Percentiles rank a stretch among this genome's conserved stretches.
Conservation (phyloP, 1,140 invertebrate species). For the Zaprionus taronus region DNA sequence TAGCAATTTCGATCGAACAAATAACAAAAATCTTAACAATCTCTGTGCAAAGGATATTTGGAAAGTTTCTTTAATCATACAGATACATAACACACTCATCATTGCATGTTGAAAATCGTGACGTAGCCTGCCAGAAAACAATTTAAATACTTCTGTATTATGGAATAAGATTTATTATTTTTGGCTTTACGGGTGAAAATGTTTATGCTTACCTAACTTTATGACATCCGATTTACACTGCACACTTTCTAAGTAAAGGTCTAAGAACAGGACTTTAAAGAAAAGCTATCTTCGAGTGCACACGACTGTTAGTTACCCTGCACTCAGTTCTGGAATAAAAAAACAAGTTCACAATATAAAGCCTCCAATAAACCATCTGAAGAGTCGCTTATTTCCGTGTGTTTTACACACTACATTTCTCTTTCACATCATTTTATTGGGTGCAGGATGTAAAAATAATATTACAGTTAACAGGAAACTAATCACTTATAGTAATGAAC, state of each 20-base stretch:
- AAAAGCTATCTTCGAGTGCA: neutral
- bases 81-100: conserved; percentile 39
- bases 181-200: conserved; percentile 1
- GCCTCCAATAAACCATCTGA: too few species aligned
- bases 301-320: neutral
- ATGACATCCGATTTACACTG: conserved; percentile 7
- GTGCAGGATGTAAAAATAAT: neutral
- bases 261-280: neutral
- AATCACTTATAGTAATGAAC: neutral
- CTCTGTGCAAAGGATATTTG: conserved; percentile 46
- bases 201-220: conserved; percentile 30
- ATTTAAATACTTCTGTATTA: conserved; percentile 6
- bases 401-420: too few species aligned
- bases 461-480: neutral
- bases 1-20: conserved; percentile 38
- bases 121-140: conserved; percentile 9
- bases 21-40: conserved; percentile 17
- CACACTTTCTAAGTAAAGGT: conserved; percentile 9
- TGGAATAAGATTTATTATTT: neutral
- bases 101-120: conserved; percentile 58
- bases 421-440: neutral
- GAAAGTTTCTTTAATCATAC: conserved; percentile 33
- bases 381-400: too few species aligned
- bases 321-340: neutral
- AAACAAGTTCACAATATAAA: too few species aligned